These are phyloP conservation scores for Salvator merianae DNA, from an alignment of 2,113 vertebrate species.

Conservation along the genomic window DNA sequence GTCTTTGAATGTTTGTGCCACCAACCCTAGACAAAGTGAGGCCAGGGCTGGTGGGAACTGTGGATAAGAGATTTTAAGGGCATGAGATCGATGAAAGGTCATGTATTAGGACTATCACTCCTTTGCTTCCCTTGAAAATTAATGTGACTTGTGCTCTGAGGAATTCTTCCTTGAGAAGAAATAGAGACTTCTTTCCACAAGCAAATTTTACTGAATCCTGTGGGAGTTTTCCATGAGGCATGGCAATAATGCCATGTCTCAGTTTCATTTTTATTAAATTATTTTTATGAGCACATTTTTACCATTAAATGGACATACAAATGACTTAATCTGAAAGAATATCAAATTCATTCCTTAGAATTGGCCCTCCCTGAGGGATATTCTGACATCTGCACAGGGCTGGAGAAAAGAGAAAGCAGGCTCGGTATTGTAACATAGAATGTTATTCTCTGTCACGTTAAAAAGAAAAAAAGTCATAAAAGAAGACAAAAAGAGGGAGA, in stretches of 20 bases:
- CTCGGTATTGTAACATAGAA: constrained; percentile 7
- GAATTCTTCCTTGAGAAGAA: constrained; percentile 4
- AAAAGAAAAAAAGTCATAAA: background rate
- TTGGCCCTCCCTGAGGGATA: background rate
- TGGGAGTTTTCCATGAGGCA: background rate
- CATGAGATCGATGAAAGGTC: too few species aligned
- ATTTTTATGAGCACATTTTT: constrained; percentile 41
- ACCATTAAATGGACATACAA: constrained; percentile 27
- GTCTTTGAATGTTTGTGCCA: too few species aligned
- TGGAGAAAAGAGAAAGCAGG: constrained; percentile 28
- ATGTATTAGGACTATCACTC: background rate
- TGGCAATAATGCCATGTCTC: constrained; percentile 6
- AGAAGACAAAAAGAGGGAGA: constrained; percentile 6
- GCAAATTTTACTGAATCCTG: constrained; percentile 21
- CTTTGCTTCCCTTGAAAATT: constrained; percentile 10
- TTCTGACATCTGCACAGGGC: background rate
- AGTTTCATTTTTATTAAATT: constrained; percentile 30
- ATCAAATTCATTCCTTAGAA: constrained; percentile 35
- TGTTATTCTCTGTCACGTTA: background rate
- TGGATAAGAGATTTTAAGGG: too few species aligned
- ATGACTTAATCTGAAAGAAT: constrained; percentile 43
- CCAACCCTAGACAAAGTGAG: too few species aligned
- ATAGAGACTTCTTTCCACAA: background rate
- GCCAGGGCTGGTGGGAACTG: too few species aligned
- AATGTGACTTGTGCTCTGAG: background rate